Evolutionary conservation across 1,140 invertebrate species (phyloP), one percentile per base, ranked within the genome.

Genomic region (Drosophila pachea): DNA sequence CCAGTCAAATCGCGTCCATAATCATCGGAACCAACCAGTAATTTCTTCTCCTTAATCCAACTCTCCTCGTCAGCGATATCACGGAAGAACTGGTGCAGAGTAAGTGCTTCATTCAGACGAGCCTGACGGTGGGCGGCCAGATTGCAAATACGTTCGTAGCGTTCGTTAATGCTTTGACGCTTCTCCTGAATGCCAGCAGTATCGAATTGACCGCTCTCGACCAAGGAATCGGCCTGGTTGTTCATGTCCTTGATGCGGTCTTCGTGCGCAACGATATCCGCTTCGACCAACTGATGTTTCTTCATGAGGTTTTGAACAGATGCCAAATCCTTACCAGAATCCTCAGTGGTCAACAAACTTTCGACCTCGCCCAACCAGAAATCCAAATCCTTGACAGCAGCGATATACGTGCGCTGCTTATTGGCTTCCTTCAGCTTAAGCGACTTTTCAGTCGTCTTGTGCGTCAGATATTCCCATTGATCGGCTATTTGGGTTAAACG

Each of bases 21-120:
- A 89, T 99, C 99, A 89, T 99, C 98, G 4, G 97, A 99, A 5
- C 97, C 96, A 2, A 99, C 97, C 5, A 99, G 91, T 9, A 99
- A 91, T 90, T 99, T 99, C 92, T 99, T 99, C 87, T 99, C 98
- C 89, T 99, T 99, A 87, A 99, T 99, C 98, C 98, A 99, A n/a
- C 97, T 98, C 90, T 99, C 98, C 90, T 99, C 98, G 90, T 99
- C 98, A 72, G 98, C 98, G 89, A 99, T 99, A 89, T 99, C 98
- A 49, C 98, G 92, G 93, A 99, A 98, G 94, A 99, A 99, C 91
- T 99, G 98, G 90, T 99, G 98, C 74, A 99, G 92, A 7, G 97
- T 99, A 87, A 99, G 97, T 3, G 98, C 98, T 90, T 99, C 98
- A 89, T 95, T 94, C 12, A 99, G 92, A 33, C 97, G 91, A 0